Conservation (phyloP, 1,140 invertebrate genomes). For the Ephestia elutella region DNA sequence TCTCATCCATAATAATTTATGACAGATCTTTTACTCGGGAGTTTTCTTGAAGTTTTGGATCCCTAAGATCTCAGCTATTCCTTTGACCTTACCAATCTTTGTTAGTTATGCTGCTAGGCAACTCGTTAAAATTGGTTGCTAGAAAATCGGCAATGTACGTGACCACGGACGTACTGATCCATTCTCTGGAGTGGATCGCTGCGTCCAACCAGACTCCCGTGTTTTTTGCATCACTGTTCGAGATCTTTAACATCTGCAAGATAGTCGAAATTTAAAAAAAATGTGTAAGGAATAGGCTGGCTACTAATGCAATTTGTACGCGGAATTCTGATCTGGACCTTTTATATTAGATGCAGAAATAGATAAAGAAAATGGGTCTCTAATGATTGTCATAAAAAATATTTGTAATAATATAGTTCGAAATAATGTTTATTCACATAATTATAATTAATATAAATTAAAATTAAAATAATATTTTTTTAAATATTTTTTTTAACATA, state of each 20-base stretch:
- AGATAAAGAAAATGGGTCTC: no score
- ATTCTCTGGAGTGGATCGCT: slow-evolving; percentile 79
- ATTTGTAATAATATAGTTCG: no score
- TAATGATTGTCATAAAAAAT: no score
- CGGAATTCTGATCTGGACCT: no score
- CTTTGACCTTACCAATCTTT: slow-evolving; percentile 52
- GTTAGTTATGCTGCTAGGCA: slow-evolving; percentile 47
- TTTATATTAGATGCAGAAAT: no score
- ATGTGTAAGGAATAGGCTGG: neutral
- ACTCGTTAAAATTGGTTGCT: slow-evolving; percentile 42
- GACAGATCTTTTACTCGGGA: no score
- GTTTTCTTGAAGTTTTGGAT: neutral
- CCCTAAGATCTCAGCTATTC: neutral
- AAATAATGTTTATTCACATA: no score
- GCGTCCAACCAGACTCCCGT: slow-evolving; percentile 75
- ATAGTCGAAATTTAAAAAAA: slow-evolving; percentile 3
- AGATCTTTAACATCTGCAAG: slow-evolving; percentile 66
- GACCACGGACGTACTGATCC: slow-evolving; percentile 79
- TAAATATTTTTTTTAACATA: no score
- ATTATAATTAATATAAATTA: no score
- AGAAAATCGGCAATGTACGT: slow-evolving; percentile 71
- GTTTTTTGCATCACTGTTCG: slow-evolving; percentile 66
- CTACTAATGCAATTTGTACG: no score
- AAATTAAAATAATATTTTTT: no score
- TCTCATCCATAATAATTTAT: no score